Evolutionary conservation across 2,888 invertebrate species (phyloP), one percentile per base, ranked within the genome.

Genomic region (Napeogenes inachia): DNA sequence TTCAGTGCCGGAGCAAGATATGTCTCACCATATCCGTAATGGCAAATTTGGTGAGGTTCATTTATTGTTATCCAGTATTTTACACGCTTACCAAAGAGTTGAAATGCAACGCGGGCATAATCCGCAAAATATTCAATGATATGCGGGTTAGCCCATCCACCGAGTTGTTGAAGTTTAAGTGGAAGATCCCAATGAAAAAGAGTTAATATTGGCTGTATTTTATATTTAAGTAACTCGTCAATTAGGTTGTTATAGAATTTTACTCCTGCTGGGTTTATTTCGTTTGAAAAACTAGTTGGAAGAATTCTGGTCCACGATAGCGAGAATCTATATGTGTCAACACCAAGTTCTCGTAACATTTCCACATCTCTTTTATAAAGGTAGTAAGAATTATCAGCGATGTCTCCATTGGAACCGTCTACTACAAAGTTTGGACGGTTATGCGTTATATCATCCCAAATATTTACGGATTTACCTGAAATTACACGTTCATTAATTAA

Each of bases 351-450:
- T 53, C 78, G 80, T 61, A 90, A 73, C 57, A 89, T 76, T 63
- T 84, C 75, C 0, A 92, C 81, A 68, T 92, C 92, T 38, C 92
- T 89, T 70, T 89, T 82, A 75, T 92, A 93, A 58, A 85, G 89
- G 74, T 93, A 88, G 76, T 94, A 94, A 12, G 93, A 94, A 75
- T 95, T 93, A 45, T 93, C 92, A 0, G 94, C 92, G 0, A 92
- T 76, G 68, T 94, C 93, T 0, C 92, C 94, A 2, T 45, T 70
- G 8, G 64, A 63, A 5, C 54, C 46, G 33, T 72, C 68, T 38
- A 59, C 54, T 2, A 63, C 57, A 4, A 42, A 32, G 8, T 59
- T 55, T 13, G 66, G 47, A 45, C 12, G 42, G 30, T 47, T 45
- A 21, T 68, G 68, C 4, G 46, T 30, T 21, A 66, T 33, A 6